These are phyloP conservation scores for Apteryx owenii DNA, from an alignment of 2,113 vertebrate genomes.

Conservation along the genomic window DNA sequence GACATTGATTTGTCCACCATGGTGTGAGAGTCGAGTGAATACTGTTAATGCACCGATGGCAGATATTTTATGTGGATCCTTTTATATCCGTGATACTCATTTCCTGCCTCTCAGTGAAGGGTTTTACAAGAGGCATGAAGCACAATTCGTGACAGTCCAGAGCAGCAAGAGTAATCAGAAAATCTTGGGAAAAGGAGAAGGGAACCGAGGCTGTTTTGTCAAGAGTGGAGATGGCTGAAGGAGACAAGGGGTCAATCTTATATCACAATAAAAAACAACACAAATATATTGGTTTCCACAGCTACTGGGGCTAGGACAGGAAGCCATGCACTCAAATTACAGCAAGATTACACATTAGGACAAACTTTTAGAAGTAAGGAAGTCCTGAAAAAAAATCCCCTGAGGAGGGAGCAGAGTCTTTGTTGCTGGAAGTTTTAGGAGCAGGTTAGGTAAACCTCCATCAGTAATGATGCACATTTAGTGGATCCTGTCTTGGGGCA, in stretches of 20 bases:
- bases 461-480: background rate
- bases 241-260: background rate
- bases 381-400: background rate
- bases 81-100: background rate
- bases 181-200: background rate
- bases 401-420: background rate
- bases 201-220: background rate
- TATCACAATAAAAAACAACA: background rate
- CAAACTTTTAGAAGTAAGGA: background rate
- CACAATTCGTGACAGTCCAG: background rate
- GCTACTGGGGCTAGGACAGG: background rate
- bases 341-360: background rate
- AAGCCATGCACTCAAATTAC: background rate
- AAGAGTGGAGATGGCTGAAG: background rate
- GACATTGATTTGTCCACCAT: background rate
- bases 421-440: background rate
- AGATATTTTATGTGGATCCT: background rate
- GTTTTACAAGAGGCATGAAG: background rate
- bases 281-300: background rate
- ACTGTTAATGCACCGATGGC: background rate
- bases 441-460: background rate
- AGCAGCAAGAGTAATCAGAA: background rate
- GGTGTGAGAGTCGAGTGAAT: accelerated
- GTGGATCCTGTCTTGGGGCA: background rate
- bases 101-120: background rate